Percentiles rank a stretch among this genome's conserved stretches.
These are phyloP conservation scores for Vanessa tameamea DNA, from an alignment of 1,140 invertebrate species.

Conservation along the genomic window DNA sequence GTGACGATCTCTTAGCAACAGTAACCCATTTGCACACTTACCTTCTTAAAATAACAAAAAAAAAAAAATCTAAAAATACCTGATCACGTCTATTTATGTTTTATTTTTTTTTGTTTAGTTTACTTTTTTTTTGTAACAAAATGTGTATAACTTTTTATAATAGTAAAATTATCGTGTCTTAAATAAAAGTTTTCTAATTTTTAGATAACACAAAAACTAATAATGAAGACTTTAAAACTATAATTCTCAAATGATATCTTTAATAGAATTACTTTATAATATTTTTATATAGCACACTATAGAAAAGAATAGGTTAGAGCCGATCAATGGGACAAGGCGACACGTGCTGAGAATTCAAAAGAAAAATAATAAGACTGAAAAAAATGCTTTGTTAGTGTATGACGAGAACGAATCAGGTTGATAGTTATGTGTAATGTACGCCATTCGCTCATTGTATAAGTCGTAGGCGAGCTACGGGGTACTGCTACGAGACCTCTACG, in stretches of 20 bases:
- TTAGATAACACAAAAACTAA: too few species aligned
- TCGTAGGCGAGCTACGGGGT: slow-evolving; percentile 5
- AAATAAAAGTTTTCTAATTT: neutral
- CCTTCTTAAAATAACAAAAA: neutral
- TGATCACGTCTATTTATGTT: too few species aligned
- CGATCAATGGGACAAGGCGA: slow-evolving; percentile 8
- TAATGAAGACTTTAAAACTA: too few species aligned
- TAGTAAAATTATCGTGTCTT: too few species aligned
- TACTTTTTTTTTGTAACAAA: neutral
- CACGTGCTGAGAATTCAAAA: slow-evolving; percentile 19
- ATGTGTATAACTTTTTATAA: neutral
- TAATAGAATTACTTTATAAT: slow-evolving; percentile 2
- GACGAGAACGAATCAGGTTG: neutral
- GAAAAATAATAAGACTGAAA: slow-evolving; percentile 6
- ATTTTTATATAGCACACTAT: neutral
- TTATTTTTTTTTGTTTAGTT: too few species aligned
- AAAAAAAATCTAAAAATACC: neutral
- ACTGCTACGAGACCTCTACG: slow-evolving; percentile 26
- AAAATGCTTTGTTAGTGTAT: slow-evolving; percentile 10
- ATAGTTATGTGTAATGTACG: neutral
- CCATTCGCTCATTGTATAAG: neutral
- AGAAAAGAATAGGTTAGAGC: neutral
- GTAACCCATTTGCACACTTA: too few species aligned
- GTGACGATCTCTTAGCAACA: too few species aligned
- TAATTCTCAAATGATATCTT: neutral